Evolutionary conservation across 2,888 invertebrate species (phyloP), one percentile per base, ranked within the genome.

Genomic region (Noctua fimbriata): DNA sequence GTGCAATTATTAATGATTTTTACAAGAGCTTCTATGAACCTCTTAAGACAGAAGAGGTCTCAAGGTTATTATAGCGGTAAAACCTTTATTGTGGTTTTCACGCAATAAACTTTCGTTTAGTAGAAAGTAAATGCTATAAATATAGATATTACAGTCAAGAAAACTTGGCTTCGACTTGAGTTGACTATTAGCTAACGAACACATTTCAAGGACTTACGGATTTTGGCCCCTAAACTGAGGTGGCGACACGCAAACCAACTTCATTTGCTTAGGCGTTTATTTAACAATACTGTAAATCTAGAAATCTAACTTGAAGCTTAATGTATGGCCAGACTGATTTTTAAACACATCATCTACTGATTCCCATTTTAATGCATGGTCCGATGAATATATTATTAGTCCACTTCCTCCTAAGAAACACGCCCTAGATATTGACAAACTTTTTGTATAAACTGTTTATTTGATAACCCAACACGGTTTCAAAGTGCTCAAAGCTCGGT

Each of bases 121-220:
- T 82, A 66, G 83, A 83, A 83, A 79, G 83, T 75, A 69, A 65
- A 74, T 65, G 49, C 24, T 55, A 69, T 47, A 79, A 79, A 83
- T 69, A 72, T 65, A 73, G 28, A 44, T 65, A 73, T 69, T 65
- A 66, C 44, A 52, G 36, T 66, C 73, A 70, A 69, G 78, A 66
- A 76, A 76, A 70, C 21, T 70, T 76, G 44, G 7, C n/a, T 70
- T 52, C 18, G 18, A 65, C 44, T 71, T 71, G 44, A 28, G 14
- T 79, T 58, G 72, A 66, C 21, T 58, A 80, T 21, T n/a, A 66
- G 32, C 41, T 60, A 69, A 24, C 52, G 74, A 73, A 81, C 24
- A 60, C 18, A 44, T 73, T 73, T 81, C 55, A 81, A 72, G 60
- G 52, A 47, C 44, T 81, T 74, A 49, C 28, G 28, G 60, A 74